Evolutionary conservation across 2,797 vertebrate species (phyloP), one percentile per base, ranked within the genome.

Genomic region (Pseudomugil gertrudae): DNA sequence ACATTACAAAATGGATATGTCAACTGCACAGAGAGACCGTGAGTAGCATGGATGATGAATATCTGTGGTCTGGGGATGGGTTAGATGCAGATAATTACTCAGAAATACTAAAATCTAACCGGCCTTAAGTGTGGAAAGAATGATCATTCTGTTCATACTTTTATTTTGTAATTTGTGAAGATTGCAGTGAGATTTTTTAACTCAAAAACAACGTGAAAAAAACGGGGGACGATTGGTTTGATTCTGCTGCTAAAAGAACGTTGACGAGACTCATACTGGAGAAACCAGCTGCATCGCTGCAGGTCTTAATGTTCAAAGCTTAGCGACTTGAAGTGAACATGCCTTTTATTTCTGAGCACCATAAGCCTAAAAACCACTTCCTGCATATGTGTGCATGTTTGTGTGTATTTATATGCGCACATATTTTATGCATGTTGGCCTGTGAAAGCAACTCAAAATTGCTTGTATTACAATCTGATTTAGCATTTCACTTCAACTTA

Each of bases 331-430:
- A 11, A 57, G 61, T 76, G 15, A 85, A 78, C 59, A n/a, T 21
- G 7, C 59, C 55, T 86, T 64, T 80, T n/a, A 70, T 84, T 82
- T 84, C 47, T 79, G 47, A 61, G 38, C 57, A 54, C n/a, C 9
- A 57, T 1, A 26, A 65, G 53, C 26, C 50, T 52, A 30, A 76
- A 80, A 87, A 79, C 90, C 89, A 90, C 90, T 89, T 92, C 90
- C 90, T 90, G 29, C 29, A 30, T 30, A 6, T 6, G 54, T 48
- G 21, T 27, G n/a, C 17, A 48, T 58, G 32, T 51, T 58, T 64
- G 60, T 88, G 54, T 79, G 64, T 72, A 50, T 45, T 60, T 73
- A 45, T 66, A 21, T 50, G 15, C 38, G 17, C 23, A 48, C 57
- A 32, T 40, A 60, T 67, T 23, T 45, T 50, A n/a, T 57, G 52